Evolutionary conservation across 2,888 invertebrate genomes (phyloP).

Genomic region (Polietes domitor): DNA sequence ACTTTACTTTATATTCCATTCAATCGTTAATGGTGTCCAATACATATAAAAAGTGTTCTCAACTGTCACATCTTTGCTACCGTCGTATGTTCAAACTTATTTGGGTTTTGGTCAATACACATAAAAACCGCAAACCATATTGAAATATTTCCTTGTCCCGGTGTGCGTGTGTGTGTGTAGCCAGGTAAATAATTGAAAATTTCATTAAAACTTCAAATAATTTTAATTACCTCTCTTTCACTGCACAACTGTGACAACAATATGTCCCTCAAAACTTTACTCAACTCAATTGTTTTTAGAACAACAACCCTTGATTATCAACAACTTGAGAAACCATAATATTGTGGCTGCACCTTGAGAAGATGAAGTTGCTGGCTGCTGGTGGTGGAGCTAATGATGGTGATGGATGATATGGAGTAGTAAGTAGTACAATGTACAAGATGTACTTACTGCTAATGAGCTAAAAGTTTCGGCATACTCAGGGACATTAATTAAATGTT

Average conservation of each 20-base stretch:
- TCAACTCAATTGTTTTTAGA: not conserved
- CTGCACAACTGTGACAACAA: not conserved
- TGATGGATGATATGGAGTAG: not conserved
- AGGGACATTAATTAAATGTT: slow-evolving; percentile 61
- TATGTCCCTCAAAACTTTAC: not conserved
- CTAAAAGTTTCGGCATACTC: slow-evolving; percentile 54
- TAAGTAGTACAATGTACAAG: not conserved
- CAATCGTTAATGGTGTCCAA: too few species aligned
- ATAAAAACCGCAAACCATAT: too few species aligned
- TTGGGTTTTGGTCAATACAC: too few species aligned
- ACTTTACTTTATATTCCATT: too few species aligned
- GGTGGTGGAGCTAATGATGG: not conserved
- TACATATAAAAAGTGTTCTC: too few species aligned
- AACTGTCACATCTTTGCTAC: too few species aligned
- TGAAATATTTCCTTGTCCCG: too few species aligned
- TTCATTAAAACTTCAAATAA: slow-evolving; percentile 12
- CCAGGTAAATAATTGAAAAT: not conserved
- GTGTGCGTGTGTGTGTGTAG: too few species aligned
- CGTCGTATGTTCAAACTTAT: too few species aligned
- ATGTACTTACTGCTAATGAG: slow-evolving; percentile 51
- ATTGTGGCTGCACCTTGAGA: slow-evolving; percentile 56
- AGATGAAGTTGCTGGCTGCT: slow-evolving; percentile 30
- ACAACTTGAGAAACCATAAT: slow-evolving; percentile 53
- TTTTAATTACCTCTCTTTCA: slow-evolving; percentile 17
- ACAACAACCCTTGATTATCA: slow-evolving; percentile 36